Base-by-base conservation (phyloP, 92 coral and sea anemone species). In the Porites divaricata region DNA sequence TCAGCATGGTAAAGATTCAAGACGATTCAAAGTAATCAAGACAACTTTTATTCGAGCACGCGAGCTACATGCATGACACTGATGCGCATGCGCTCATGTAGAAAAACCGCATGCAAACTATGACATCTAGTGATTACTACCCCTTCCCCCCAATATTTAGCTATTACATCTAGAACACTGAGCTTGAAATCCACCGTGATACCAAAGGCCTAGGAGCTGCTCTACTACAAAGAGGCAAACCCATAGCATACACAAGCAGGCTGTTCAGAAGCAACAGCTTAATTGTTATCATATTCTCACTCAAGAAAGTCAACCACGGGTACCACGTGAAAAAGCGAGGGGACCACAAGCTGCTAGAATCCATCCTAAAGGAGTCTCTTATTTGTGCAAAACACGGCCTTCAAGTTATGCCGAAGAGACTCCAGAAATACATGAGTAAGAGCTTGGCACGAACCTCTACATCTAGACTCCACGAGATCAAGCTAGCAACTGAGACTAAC, bases 131-230 rank as follows among this genome's bases (percentile, higher is more conserved):
- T 88, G 63, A 72, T 80, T 24, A 67, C 78, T 3, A 35, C 45
- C 45, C 45, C 45, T 35, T 35, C 11, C 71, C 88, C 59, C 85
- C 85, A 69, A 72, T 88, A 23, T 85, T 88, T 48, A 59, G 84
- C 62, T 88, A 88, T 57, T 83, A 76, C 21, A 62, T 83, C 41
- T 84, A 79, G 8, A 49, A 61, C 62, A 78, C 35, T 12, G 76
- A 53, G 11, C 84, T 88, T 15, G 84, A 26, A 21, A 88, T 88
- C 35, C 91, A 88, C 23, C 83, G 88, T 74, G 88, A 88, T 56
- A 76, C 88, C 21, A 88, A 77, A 17, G 88, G 88, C 81, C 75
- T 69, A 51, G 91, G 91, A 23, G 91, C 73, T 14, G 91, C 87
- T 59, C 87, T 87, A 19, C 79, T 87, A 45, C 87, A 87, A 49